These are phyloP conservation scores for Alfaro cultratus DNA, from an alignment of 2,797 vertebrate genomes.

Conservation along the genomic window DNA sequence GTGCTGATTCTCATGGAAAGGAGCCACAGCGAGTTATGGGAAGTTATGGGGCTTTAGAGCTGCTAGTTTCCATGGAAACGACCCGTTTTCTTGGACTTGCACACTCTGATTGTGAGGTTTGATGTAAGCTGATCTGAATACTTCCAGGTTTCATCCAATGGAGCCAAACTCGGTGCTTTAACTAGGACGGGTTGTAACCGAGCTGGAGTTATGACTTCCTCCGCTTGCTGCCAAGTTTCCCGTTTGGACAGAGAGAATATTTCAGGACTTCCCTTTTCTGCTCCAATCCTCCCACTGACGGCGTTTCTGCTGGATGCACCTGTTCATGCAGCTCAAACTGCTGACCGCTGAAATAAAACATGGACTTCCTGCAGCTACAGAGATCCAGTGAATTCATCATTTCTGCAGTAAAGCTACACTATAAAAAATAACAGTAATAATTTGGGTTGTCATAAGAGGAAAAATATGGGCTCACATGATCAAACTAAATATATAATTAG, in stretches of 20 bases:
- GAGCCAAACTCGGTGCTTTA: not conserved
- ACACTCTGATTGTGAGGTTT: not conserved
- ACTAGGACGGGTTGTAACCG: not conserved
- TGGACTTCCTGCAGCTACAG: slow-evolving; percentile 43
- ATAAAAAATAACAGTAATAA: too few relatives aligned
- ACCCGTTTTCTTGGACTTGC: too few relatives aligned
- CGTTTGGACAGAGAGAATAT: slow-evolving; percentile 30
- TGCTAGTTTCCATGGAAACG: not conserved
- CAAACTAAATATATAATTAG: too few relatives aligned
- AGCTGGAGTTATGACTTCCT: not conserved
- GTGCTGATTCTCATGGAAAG: not conserved
- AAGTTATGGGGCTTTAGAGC: not conserved
- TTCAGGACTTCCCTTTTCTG: slow-evolving; percentile 43
- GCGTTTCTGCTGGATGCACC: slow-evolving; percentile 62
- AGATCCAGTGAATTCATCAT: slow-evolving; percentile 1
- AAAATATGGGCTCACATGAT: too few relatives aligned
- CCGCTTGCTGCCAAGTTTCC: slow-evolving; percentile 15
- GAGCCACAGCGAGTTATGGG: not conserved
- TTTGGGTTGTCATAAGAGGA: too few relatives aligned
- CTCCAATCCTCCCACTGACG: slow-evolving; percentile 27
- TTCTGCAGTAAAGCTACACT: not conserved
- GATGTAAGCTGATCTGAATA: not conserved
- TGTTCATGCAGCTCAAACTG: slow-evolving; percentile 42
- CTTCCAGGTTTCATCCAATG: not conserved
- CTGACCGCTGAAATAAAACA: slow-evolving; percentile 15